Percentiles rank a stretch among this genome's conserved stretches.
Conservation (phyloP, 2,888 invertebrate species). For the Cyaniris semiargus region DNA sequence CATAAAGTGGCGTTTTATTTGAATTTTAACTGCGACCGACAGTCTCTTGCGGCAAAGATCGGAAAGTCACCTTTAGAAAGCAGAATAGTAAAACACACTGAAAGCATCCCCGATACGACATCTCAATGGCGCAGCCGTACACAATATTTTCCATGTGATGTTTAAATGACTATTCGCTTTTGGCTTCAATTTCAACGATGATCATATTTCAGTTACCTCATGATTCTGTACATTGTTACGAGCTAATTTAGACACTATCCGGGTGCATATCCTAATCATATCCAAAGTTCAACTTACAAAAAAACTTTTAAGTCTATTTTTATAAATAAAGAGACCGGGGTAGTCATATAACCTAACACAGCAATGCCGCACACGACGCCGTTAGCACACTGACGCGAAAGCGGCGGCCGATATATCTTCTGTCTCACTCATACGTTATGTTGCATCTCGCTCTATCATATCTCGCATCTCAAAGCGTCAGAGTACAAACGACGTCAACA, state of each 20-base stretch:
- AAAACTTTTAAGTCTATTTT: conserved; percentile 2
- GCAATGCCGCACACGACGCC: not conserved
- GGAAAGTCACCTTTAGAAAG: not conserved
- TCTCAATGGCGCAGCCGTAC: not conserved
- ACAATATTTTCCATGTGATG: conserved; percentile 14
- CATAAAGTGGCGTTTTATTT: too few relatives aligned
- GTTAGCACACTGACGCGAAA: not conserved
- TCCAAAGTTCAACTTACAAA: conserved; percentile 18
- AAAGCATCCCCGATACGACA: not conserved
- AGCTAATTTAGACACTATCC: not conserved
- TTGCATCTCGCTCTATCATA: not conserved
- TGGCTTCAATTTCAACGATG: not conserved
- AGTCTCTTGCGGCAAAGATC: too few relatives aligned
- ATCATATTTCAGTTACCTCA: not conserved
- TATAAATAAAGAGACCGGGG: conserved; percentile 19
- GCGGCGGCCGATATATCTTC: not conserved
- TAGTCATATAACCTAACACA: not conserved
- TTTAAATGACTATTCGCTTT: not conserved
- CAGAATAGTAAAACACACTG: not conserved
- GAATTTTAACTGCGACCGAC: too few relatives aligned
- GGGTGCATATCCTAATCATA: conserved; percentile 13
- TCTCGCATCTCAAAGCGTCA: too few relatives aligned
- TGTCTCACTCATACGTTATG: not conserved
- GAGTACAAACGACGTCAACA: not conserved
- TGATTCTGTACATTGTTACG: not conserved